Evolutionary conservation across 2,888 invertebrate species (phyloP).

Genomic region (Pseudanteris insignis): DNA sequence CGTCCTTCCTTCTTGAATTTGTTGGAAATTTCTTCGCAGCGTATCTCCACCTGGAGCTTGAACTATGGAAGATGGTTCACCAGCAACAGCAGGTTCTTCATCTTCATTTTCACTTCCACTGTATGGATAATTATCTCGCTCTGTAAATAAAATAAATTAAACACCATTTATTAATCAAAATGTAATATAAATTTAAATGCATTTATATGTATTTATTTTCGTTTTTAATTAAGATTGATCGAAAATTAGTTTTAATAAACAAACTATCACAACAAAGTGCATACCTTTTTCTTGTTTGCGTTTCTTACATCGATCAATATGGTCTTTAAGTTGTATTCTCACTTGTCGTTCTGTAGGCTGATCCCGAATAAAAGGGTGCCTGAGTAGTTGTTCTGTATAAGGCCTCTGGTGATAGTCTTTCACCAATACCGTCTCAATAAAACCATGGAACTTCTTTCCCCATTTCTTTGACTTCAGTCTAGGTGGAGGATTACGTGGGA

Average conservation of each 20-base stretch:
- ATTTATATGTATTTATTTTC: neutral
- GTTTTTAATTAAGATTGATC: neutral
- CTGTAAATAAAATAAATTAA: slow-evolving; percentile 49
- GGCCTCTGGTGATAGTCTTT: slow-evolving; percentile 99
- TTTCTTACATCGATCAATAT: slow-evolving; percentile 97
- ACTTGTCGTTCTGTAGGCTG: slow-evolving; percentile 99
- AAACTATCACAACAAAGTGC: too few species aligned
- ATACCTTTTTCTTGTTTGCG: slow-evolving; percentile 86
- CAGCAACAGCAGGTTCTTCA: slow-evolving; percentile 89
- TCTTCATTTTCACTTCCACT: slow-evolving; percentile 98
- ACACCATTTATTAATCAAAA: too few species aligned
- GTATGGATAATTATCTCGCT: slow-evolving; percentile 73
- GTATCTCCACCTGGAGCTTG: slow-evolving; percentile 93
- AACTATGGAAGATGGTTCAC: slow-evolving; percentile 94
- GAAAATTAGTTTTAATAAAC: slow-evolving; percentile 1
- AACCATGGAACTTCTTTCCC: slow-evolving; percentile 97
- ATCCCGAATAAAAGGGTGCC: slow-evolving; percentile 97
- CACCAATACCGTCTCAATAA: slow-evolving; percentile 97
- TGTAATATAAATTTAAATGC: too few species aligned
- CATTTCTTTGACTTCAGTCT: slow-evolving; percentile 97
- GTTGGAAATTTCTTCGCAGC: slow-evolving; percentile 95
- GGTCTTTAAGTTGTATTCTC: slow-evolving; percentile 97
- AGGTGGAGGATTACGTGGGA: slow-evolving; percentile 97
- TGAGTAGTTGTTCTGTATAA: slow-evolving; percentile 96
- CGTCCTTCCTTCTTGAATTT: slow-evolving; percentile 87